Evolutionary conservation across 2,888 invertebrate genomes (phyloP).

Genomic region (Acanthosoma haemorrhoidale): DNA sequence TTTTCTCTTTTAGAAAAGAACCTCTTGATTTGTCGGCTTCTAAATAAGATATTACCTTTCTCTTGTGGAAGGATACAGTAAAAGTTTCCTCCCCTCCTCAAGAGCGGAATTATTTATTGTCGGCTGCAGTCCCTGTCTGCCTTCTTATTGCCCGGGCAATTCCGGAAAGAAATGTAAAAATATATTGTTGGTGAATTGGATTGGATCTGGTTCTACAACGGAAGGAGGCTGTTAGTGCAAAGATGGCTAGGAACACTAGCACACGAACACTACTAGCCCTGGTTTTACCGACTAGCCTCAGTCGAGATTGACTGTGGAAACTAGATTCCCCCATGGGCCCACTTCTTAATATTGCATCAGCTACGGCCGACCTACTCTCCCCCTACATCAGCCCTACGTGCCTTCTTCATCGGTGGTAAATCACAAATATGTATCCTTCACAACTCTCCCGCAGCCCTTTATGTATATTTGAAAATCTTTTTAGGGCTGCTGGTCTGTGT

Average conservation of each 20-base stretch:
- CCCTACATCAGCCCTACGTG: slow-evolving; percentile 1
- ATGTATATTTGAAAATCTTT: not conserved
- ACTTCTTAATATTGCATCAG: slow-evolving; percentile 20
- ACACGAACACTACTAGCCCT: too few species aligned
- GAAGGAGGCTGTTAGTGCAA: not conserved
- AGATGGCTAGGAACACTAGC: too few species aligned
- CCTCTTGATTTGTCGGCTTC: too few species aligned
- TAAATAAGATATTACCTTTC: too few species aligned
- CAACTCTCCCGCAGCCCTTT: not conserved
- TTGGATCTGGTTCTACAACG: not conserved
- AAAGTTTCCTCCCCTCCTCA: not conserved
- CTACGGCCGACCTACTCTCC: not conserved
- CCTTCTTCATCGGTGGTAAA: not conserved
- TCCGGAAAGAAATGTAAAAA: not conserved
- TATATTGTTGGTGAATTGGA: not conserved
- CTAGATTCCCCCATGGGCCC: slow-evolving; percentile 22
- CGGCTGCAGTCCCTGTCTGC: not conserved
- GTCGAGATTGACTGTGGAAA: slow-evolving; percentile 13
- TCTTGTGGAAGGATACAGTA: not conserved
- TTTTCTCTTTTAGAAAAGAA: too few species aligned
- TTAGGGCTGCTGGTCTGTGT: not conserved
- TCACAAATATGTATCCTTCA: not conserved
- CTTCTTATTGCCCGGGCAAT: not conserved
- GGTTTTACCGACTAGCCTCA: slow-evolving; percentile 6
- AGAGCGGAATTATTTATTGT: not conserved